A percentile compares a stretch with the other conserved stretches of the same genome.
phyloP scores from a whole-genome alignment of 2,113 vertebrate genomes.

The Aegotheles bennettii region DNA sequence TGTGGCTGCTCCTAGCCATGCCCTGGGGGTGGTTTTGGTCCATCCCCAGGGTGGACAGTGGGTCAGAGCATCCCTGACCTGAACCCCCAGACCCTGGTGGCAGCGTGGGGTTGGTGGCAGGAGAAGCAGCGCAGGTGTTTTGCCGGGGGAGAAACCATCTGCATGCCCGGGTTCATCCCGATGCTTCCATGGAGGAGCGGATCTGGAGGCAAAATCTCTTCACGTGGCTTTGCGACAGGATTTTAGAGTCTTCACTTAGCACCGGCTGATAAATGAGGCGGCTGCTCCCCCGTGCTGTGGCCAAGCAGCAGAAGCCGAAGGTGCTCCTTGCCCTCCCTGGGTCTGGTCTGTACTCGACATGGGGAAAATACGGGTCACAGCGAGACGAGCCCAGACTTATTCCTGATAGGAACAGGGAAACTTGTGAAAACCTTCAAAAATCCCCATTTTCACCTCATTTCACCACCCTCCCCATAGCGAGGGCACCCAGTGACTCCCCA shows the following conservation, averaged over 20 bases:
- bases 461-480: fast-evolving
- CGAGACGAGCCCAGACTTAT: fast-evolving
- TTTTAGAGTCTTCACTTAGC: not conserved
- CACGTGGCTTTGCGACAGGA: fast-evolving
- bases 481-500: not conserved
- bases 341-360: too few relatives aligned
- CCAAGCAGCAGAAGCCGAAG: not conserved
- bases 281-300: not conserved
- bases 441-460: fast-evolving
- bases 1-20: too few relatives aligned
- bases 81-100: too few relatives aligned
- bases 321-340: not conserved
- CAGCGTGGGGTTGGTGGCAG: too few relatives aligned
- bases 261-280: not conserved
- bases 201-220: not conserved
- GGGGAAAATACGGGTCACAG: not conserved
- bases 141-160: not conserved
- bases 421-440: not conserved
- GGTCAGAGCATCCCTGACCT: too few relatives aligned
- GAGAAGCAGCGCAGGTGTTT: too few relatives aligned
- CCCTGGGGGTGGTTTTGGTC: too few relatives aligned
- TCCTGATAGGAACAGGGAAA: not conserved
- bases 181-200: fast-evolving
- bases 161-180: fast-evolving
- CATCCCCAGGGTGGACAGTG: too few relatives aligned